These are phyloP conservation scores for Brachypterus glaber DNA, from an alignment of 2,888 invertebrate species.

Conservation along the genomic window DNA sequence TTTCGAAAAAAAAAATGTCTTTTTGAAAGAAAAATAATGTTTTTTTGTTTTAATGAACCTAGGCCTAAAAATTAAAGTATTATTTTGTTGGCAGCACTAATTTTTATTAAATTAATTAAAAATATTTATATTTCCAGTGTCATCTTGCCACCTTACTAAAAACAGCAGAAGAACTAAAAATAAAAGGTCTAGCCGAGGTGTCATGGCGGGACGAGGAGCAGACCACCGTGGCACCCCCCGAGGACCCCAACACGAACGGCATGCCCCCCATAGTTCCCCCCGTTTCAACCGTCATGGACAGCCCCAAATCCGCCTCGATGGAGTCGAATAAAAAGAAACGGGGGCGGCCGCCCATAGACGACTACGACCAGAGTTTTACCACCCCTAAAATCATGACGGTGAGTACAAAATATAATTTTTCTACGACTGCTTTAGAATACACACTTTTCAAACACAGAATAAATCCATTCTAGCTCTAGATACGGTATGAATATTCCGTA, in stretches of 20 bases:
- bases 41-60: conserved; percentile 3
- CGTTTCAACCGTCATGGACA: conserved; percentile 40
- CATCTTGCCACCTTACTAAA: conserved; percentile 79
- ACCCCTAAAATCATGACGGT: conserved; percentile 46
- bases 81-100: not conserved
- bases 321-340: conserved; percentile 50
- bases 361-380: conserved; percentile 46
- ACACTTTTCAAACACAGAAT: too few relatives aligned
- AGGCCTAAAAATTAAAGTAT: too few relatives aligned
- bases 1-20: too few relatives aligned
- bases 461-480: too few relatives aligned
- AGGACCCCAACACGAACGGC: conserved; percentile 31
- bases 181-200: conserved; percentile 85
- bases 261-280: conserved; percentile 34
- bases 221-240: conserved; percentile 16
- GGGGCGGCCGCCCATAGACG: conserved; percentile 59
- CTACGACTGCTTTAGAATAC: too few relatives aligned
- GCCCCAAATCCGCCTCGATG: conserved; percentile 29
- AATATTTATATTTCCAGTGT: conserved; percentile 50
- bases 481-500: too few relatives aligned
- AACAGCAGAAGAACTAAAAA: conserved; percentile 84
- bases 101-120: conserved; percentile 4
- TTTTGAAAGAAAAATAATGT: too few relatives aligned
- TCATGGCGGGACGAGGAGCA: conserved; percentile 65
- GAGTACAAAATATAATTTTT: too few relatives aligned